Evolutionary conservation across 2,113 vertebrate genomes (phyloP).

Genomic region (Agelaius tricolor): DNA sequence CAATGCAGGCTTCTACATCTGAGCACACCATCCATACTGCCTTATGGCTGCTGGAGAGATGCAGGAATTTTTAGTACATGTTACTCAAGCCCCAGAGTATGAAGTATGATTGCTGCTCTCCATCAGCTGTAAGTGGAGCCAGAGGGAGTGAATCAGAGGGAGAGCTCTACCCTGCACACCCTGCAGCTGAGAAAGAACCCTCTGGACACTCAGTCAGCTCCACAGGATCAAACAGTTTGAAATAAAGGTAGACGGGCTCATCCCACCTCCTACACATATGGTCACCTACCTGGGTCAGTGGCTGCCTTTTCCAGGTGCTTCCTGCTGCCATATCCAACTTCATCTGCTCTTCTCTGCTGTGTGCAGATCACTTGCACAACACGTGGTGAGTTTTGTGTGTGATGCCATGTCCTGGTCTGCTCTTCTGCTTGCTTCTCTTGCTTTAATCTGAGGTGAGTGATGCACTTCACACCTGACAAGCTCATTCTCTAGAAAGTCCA

Average conservation of each 20-base stretch:
- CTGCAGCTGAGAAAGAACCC: neutral
- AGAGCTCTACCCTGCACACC: neutral
- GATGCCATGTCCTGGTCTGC: neutral
- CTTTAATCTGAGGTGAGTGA: neutral
- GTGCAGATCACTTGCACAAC: neutral
- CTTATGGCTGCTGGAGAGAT: neutral
- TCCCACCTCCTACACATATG: neutral
- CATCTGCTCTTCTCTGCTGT: neutral
- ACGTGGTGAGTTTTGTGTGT: neutral
- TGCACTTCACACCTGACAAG: neutral
- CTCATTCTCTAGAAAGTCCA: neutral
- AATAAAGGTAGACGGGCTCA: neutral
- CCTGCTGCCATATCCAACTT: neutral
- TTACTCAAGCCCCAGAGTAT: neutral
- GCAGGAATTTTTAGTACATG: neutral
- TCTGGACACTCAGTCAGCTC: neutral
- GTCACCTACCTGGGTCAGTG: neutral
- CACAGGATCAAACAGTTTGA: neutral
- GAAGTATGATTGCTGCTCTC: neutral
- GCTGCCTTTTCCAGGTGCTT: neutral
- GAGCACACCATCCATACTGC: neutral
- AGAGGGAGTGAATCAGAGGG: neutral
- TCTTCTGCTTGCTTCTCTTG: neutral
- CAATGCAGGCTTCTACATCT: neutral
- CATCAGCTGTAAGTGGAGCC: neutral